A percentile compares a stretch with the other conserved stretches of the same genome.
Conservation (phyloP, 1,140 invertebrate genomes). For the Papilio polyxenes region DNA sequence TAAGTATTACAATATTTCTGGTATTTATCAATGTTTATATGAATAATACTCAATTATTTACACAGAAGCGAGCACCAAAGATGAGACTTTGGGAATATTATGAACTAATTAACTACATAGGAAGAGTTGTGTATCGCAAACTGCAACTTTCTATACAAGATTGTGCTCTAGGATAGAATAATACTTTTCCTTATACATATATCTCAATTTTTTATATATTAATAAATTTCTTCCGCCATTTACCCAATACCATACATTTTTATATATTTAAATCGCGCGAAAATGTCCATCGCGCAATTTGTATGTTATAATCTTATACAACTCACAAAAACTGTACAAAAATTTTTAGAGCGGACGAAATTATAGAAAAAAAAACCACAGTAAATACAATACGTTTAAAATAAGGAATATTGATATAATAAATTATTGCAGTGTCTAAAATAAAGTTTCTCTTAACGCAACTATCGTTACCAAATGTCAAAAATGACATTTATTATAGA, state of each 20-base stretch:
- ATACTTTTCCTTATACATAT: slow-evolving; percentile 1
- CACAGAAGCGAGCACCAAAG: slow-evolving; percentile 40
- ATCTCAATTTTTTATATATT: background rate
- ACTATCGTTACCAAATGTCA: background rate
- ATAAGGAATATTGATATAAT: background rate
- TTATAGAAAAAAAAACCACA: background rate
- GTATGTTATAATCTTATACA: background rate
- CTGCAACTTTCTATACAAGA: slow-evolving; percentile 11
- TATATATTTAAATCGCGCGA: slow-evolving; percentile 1
- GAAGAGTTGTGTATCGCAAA: slow-evolving; percentile 36
- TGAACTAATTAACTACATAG: slow-evolving; percentile 40
- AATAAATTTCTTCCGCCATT: background rate
- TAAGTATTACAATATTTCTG: slow-evolving; percentile 55
- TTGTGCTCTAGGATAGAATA: slow-evolving; percentile 34
- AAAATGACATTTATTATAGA: background rate
- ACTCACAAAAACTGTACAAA: background rate
- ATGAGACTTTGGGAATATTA: background rate
- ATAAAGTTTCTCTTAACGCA: background rate
- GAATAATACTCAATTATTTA: slow-evolving; percentile 38
- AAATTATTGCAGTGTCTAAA: slow-evolving; percentile 13
- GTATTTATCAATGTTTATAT: slow-evolving; percentile 39
- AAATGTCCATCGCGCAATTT: slow-evolving; percentile 2
- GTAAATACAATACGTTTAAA: background rate
- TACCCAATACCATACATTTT: slow-evolving; percentile 4
- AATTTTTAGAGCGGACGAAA: background rate